Evolutionary conservation across 2,888 invertebrate species (phyloP).

Genomic region (Loripinus fragilis): DNA sequence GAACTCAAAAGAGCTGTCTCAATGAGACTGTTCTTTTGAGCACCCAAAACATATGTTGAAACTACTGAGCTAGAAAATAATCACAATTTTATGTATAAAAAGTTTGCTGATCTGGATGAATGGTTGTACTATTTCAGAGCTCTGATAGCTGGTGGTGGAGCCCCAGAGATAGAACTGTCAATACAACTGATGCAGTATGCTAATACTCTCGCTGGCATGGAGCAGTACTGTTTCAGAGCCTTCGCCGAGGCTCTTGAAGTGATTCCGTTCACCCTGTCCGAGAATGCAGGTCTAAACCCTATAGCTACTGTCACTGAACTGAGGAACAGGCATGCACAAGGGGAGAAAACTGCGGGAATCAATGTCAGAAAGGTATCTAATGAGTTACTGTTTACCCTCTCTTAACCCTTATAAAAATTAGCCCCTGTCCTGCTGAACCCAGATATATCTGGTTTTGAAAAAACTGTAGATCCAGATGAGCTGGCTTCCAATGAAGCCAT

Average conservation of each 20-base stretch:
- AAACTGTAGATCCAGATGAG: too few relatives aligned
- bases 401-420: too few relatives aligned
- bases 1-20: slow-evolving; percentile 1
- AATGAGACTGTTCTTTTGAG: too few relatives aligned
- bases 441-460: too few relatives aligned
- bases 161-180: slow-evolving; percentile 98
- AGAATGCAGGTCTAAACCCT: slow-evolving; percentile 96
- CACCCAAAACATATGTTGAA: too few relatives aligned
- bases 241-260: slow-evolving; percentile 98
- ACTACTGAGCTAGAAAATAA: too few relatives aligned
- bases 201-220: slow-evolving; percentile 93
- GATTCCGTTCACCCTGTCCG: slow-evolving; percentile 94
- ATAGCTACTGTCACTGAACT: slow-evolving; percentile 98
- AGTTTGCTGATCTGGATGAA: too few relatives aligned
- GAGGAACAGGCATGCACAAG: slow-evolving; percentile 95
- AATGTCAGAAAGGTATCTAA: slow-evolving; percentile 90
- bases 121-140: slow-evolving; percentile 85
- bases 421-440: too few relatives aligned
- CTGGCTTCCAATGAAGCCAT: too few relatives aligned
- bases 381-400: too few relatives aligned
- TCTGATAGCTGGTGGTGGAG: slow-evolving; percentile 97
- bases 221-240: slow-evolving; percentile 97
- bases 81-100: too few relatives aligned
- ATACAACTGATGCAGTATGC: slow-evolving; percentile 92
- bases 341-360: slow-evolving; percentile 94